These are phyloP conservation scores for Calyptomena viridis DNA, from an alignment of 2,113 vertebrate genomes.

Conservation along the genomic window DNA sequence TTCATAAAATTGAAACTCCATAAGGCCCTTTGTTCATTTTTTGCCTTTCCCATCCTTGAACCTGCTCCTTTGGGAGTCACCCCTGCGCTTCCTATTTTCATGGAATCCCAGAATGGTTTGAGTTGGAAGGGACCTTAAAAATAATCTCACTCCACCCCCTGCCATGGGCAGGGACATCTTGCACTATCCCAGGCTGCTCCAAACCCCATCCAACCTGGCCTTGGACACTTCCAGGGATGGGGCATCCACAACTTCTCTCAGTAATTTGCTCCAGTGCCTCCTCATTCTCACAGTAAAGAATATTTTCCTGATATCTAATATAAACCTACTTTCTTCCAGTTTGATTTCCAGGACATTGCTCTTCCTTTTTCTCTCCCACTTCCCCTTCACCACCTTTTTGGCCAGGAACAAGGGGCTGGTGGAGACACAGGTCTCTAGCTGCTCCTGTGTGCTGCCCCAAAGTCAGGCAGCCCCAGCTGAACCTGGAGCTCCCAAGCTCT, in stretches of 20 bases:
- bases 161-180: neutral
- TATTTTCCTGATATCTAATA: neutral
- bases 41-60: neutral
- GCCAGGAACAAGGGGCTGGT: fast-evolving
- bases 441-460: fast-evolving
- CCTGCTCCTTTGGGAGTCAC: neutral
- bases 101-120: neutral
- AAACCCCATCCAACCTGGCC: neutral
- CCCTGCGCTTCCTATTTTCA: neutral
- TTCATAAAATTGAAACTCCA: fast-evolving
- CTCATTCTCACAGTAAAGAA: neutral
- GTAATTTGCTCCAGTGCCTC: neutral
- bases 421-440: neutral
- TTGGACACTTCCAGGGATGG: neutral
- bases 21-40: neutral
- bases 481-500: fast-evolving
- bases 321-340: neutral
- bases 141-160: neutral
- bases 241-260: neutral
- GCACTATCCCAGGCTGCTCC: neutral
- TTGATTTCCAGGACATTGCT: neutral
- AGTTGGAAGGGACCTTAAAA: neutral
- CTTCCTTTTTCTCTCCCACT: neutral
- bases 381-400: neutral
- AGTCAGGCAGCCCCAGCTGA: neutral